A percentile compares a stretch with the other conserved stretches of the same genome.
Conservation (phyloP, 1,140 invertebrate species). For the Paraescarpia echinospica region DNA sequence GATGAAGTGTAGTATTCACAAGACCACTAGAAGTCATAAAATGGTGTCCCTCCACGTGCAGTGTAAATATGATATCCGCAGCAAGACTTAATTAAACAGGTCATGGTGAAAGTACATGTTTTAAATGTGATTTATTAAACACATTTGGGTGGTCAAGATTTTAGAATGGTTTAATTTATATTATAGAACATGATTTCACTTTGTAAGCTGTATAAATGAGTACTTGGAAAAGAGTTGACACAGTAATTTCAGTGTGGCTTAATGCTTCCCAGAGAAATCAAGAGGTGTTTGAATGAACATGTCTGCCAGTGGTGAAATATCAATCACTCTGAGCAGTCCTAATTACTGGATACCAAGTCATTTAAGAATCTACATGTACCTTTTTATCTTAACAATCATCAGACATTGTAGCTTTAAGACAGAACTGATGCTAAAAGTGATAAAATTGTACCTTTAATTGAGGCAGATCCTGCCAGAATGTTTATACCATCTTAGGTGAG, state of each 20-base stretch:
- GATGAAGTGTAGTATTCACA: neutral
- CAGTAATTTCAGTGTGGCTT: too few species aligned
- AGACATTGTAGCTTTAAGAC: neutral
- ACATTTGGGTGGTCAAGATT: neutral
- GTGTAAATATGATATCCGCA: neutral
- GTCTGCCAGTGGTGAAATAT: too few species aligned
- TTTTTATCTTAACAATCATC: too few species aligned
- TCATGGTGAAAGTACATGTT: neutral
- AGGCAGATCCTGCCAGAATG: neutral
- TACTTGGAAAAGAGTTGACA: too few species aligned
- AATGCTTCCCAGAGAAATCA: too few species aligned
- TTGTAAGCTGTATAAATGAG: too few species aligned
- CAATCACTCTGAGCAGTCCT: too few species aligned
- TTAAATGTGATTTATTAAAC: neutral
- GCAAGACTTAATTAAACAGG: too few species aligned
- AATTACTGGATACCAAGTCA: too few species aligned
- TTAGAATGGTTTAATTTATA: neutral
- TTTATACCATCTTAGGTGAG: neutral
- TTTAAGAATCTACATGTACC: too few species aligned
- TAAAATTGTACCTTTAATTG: constrained; percentile 10
- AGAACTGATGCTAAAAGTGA: constrained; percentile 24
- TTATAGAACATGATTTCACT: neutral
- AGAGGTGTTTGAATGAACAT: too few species aligned
- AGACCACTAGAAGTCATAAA: neutral
- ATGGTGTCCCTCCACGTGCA: neutral